A percentile compares a stretch with the other conserved stretches of the same genome.
phyloP scores from a whole-genome alignment of 2,113 vertebrate genomes.

The Columba janthina region DNA sequence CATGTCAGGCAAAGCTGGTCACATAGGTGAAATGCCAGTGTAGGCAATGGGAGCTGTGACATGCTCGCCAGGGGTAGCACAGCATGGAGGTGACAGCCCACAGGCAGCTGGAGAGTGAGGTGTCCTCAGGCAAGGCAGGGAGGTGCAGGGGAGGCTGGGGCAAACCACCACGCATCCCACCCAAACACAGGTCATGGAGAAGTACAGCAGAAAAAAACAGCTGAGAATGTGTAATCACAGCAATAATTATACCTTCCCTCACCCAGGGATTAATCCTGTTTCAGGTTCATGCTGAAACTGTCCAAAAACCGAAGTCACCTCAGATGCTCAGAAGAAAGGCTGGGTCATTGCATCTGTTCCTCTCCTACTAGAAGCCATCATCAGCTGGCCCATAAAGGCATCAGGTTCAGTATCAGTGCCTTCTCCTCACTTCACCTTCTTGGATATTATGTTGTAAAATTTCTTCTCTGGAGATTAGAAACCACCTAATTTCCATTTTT shows the following conservation, averaged over 20 bases:
- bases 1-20: background rate
- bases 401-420: background rate
- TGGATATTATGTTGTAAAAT: background rate
- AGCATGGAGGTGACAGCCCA: background rate
- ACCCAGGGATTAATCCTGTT: background rate
- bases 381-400: background rate
- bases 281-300: background rate
- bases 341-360: background rate
- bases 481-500: conserved; percentile 16
- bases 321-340: background rate
- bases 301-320: background rate
- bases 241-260: background rate
- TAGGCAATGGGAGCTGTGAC: background rate
- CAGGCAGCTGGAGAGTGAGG: background rate
- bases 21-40: background rate
- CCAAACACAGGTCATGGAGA: background rate
- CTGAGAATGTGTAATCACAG: background rate
- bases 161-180: background rate
- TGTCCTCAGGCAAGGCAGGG: background rate
- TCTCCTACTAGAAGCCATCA: background rate
- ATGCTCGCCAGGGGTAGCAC: background rate
- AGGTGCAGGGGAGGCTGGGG: background rate
- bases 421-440: conserved; percentile 1
- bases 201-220: background rate
- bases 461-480: conserved; percentile 4